Evolutionary conservation across 2,113 vertebrate genomes (phyloP).

Genomic region (Pteruthius melanotis): DNA sequence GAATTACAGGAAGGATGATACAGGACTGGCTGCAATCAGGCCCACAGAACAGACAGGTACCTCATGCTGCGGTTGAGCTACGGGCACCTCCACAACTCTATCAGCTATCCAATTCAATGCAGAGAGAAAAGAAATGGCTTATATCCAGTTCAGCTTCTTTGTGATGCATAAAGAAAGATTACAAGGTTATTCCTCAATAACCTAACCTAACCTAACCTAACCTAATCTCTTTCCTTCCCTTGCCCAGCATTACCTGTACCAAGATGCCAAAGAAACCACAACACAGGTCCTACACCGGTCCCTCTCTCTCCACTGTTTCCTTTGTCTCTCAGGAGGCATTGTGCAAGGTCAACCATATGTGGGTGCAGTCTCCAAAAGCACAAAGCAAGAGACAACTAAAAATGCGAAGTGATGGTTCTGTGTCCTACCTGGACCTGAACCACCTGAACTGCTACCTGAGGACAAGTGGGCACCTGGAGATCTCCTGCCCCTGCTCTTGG

Average conservation of each 20-base stretch:
- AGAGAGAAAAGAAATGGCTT: neutral
- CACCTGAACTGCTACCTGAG: neutral
- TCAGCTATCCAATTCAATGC: neutral
- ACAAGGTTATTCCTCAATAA: neutral
- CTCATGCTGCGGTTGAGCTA: fast-evolving
- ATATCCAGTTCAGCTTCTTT: neutral
- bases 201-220: too few relatives aligned
- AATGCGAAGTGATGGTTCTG: neutral
- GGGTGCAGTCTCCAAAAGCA: neutral
- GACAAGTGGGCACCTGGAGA: neutral
- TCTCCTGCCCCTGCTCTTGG: neutral
- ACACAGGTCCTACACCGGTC: too few relatives aligned
- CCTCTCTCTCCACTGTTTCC: neutral
- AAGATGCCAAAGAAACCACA: neutral
- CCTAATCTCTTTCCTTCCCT: neutral
- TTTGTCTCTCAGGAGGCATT: neutral
- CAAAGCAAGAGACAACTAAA: neutral
- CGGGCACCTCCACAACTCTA: fast-evolving
- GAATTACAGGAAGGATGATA: neutral
- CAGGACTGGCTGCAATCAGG: neutral
- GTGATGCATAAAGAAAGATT: neutral
- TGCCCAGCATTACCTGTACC: neutral
- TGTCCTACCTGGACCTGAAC: neutral
- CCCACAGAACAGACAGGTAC: neutral
- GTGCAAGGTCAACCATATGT: fast-evolving